Evolutionary conservation across 1,140 invertebrate species (phyloP), one percentile per base, ranked within the genome.

Genomic region (Spodoptera frugiperda): DNA sequence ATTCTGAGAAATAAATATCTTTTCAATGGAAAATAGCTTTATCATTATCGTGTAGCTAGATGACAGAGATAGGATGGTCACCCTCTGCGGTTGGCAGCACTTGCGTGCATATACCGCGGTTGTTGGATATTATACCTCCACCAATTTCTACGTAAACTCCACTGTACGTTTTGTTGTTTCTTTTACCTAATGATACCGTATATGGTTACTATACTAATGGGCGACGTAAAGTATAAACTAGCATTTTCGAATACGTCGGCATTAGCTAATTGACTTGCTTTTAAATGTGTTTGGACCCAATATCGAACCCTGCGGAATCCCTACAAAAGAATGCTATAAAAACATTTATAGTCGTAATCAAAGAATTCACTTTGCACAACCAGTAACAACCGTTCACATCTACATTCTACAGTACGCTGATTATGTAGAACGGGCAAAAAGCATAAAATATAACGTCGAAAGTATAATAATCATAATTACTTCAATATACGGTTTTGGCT

Each of bases 141-240:
- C 68, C 33, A 71, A 55, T 54, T 71, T 71, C 30, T 55, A 44
- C 49, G 68, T 71, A 44, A 44, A 71, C 53, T 55, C 49, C 15
- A 9, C 19, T 1, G 14, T n/a, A 55, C 19, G 14, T 53, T 68
- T 67, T 49, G 10, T 67, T 49, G 11, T 49, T 48, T 11, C 14
- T 63, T 46, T 67, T 67, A 15, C 5, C 44, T 67, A 25, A 65
- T 48, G 44, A 49, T 14, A 11, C 14, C 33, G 17, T 33, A 11
- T 63, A 44, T 19, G 33, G 10, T 39, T n/a, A 17, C 33, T 12
- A 15, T 44, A 19, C 33, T 44, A 19, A 17, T n/a, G 11, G 0
- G 15, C 6, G n/a, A 14, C 15, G 15, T 44, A 44, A n/a, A 6
- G 49, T 8, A 17, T 63, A 19, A 10, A 15, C 3, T 14, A 1